Base-by-base conservation (phyloP, 2,888 invertebrate species). In the Opisthograptis luteolata region DNA sequence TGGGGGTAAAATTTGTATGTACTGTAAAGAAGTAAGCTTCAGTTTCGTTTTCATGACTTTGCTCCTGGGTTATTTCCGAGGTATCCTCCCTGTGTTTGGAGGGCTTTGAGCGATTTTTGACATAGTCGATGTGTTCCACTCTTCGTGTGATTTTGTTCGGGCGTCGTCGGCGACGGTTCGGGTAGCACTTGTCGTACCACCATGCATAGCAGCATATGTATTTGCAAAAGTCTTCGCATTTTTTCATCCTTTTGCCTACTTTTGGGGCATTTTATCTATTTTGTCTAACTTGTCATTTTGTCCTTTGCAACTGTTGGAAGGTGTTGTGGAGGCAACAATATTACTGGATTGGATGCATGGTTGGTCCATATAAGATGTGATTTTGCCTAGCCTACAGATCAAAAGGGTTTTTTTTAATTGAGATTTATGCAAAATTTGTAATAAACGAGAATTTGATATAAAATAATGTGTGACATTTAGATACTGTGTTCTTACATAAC, bases 11-110 rank as follows among this genome's bases (percentile, higher is more conserved):
- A 43, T 39, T 60, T 10, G 54, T 42, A 3, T 53, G 39, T 4
- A 58, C 37, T 24, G 59, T 62, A 42, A 49, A 66, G 15, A 49
- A 71, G 39, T 61, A 64, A 39, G 64, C 35, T 46, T 58, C 31
- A 30, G 60, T 55, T 44, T 50, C 40, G 42, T 52, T 57, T 32
- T 57, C 46, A 8, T 8, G 12, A 14, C 3, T 28, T 14, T 31
- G n/a, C 14, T 14, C 9, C 7, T 4, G 14, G 12, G 24, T 20
- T 28, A n/a, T 28, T 50, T 35, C 44, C 7, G 41, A 17, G 5
- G 17, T 32, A 28, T 2, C 20, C 7, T 46, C 28, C 12, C 24
- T 55, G 12, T 14, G 32, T 36, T 57, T 61, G 1, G 31, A 30
- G 6, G 24, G 19, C 45, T 49, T 57, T 0, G 43, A 10, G 10